Evolutionary conservation across 2,888 invertebrate genomes (phyloP).

Genomic region (Sarcophaga carnaria): DNA sequence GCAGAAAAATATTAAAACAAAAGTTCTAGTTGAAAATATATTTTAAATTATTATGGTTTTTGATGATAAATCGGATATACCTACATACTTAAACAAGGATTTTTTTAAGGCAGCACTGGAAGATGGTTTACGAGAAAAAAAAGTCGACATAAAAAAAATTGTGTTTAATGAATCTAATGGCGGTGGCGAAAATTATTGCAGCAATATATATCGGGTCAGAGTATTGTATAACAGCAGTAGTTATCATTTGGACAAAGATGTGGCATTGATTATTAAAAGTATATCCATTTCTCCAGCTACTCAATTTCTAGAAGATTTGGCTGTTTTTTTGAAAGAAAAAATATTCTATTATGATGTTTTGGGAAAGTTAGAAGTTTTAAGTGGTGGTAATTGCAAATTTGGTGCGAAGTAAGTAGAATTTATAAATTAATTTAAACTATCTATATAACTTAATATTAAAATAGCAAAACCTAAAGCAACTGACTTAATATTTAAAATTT

Average conservation of each 20-base stretch:
- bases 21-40: neutral
- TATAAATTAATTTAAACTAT: neutral
- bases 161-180: slow-evolving; percentile 76
- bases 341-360: slow-evolving; percentile 82
- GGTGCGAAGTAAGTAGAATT: slow-evolving; percentile 76
- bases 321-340: slow-evolving; percentile 82
- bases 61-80: slow-evolving; percentile 72
- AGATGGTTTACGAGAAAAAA: slow-evolving; percentile 77
- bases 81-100: slow-evolving; percentile 77
- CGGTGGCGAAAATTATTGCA: slow-evolving; percentile 80
- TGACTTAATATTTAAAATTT: too few species aligned
- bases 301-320: slow-evolving; percentile 81
- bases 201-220: slow-evolving; percentile 78
- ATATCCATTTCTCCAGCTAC: slow-evolving; percentile 81
- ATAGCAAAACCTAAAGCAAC: too few species aligned
- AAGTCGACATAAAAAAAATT: slow-evolving; percentile 77
- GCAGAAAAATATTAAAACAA: neutral
- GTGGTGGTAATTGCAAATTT: slow-evolving; percentile 79
- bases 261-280: slow-evolving; percentile 79
- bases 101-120: slow-evolving; percentile 79
- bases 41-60: slow-evolving; percentile 73
- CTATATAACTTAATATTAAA: too few species aligned
- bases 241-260: slow-evolving; percentile 76
- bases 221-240: slow-evolving; percentile 76
- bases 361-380: slow-evolving; percentile 81